Conservation (phyloP, 2,797 vertebrate genomes). For the Danionella dracula region DNA sequence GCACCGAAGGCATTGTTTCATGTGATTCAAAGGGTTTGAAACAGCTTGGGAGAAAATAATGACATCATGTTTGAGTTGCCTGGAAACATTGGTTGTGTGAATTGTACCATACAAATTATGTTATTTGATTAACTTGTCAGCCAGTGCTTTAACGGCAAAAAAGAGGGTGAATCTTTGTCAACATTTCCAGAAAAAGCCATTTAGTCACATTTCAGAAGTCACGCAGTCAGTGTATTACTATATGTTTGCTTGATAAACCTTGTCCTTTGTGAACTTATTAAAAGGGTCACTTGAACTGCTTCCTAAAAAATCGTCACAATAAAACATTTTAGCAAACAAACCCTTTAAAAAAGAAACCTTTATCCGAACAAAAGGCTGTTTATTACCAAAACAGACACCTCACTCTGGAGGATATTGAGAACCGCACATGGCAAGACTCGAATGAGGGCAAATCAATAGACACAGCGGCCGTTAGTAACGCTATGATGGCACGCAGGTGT, state of each 20-base stretch:
- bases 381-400: background rate
- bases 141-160: background rate
- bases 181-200: conserved; percentile 1
- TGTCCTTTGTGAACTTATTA: conserved; percentile 13
- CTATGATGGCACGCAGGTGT: conserved; percentile 21
- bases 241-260: background rate
- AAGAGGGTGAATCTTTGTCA: background rate
- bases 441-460: conserved; percentile 25
- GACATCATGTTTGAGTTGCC: background rate
- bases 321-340: background rate
- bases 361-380: conserved; percentile 9
- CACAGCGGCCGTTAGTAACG: conserved; percentile 4
- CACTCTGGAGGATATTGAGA: background rate
- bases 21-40: background rate
- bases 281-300: background rate
- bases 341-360: background rate
- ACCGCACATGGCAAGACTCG: conserved; percentile 32
- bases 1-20: background rate
- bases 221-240: background rate
- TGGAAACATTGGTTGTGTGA: background rate
- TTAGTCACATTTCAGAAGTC: background rate
- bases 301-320: background rate
- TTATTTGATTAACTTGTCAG: background rate
- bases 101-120: background rate
- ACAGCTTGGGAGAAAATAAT: background rate